Base-by-base conservation (phyloP, 37 sponge, comb jelly and placozoan species). In the Petrosia ficiformis region DNA sequence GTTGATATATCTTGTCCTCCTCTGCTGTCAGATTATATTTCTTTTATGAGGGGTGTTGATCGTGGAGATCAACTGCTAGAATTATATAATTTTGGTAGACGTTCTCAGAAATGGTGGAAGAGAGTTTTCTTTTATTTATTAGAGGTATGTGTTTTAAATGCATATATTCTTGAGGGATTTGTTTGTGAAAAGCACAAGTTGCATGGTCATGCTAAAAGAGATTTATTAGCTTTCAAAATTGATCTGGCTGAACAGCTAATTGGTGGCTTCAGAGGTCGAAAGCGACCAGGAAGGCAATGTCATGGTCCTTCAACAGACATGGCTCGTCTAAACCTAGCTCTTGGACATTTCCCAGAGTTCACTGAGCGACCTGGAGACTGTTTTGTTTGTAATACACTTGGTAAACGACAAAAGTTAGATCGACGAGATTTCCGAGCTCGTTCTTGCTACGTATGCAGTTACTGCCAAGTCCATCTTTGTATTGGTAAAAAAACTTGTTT, bases 41-140 rank as follows among this genome's bases (percentile, higher is more conserved):
- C 42, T 31, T 83, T 77, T 65, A 83, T 83, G 84, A 3, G 77
- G 40, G 84, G 77, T 1, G 84, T 83, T 28, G 84, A 77, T 39
- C 2, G 77, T 4, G 70, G 77, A 2, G 77, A 77, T n/a, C n/a
- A n/a, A n/a, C n/a, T n/a, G n/a, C n/a, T n/a, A n/a, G n/a, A n/a
- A n/a, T n/a, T n/a, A n/a, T n/a, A n/a, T n/a, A n/a, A n/a, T n/a
- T n/a, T 26, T 29, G 71, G 77, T 4, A 54, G 84, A 36, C 37
- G 71, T 21, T 74, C 77, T 0, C 68, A 69, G 64, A 83, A 83
- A 25, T 75, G 71, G 71, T 82, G 83, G 75, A 76, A 77, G 39
- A 2, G 83, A 43, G n/a, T 83, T 33, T 77, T 68, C 30, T 58
- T 24, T 36, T 35, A 82, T 32, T n/a, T 68, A 1, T 1, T 83